Evolutionary conservation across 2,888 invertebrate species (phyloP), one percentile per base, ranked within the genome.

Genomic region (Hipparchia sbordonii): DNA sequence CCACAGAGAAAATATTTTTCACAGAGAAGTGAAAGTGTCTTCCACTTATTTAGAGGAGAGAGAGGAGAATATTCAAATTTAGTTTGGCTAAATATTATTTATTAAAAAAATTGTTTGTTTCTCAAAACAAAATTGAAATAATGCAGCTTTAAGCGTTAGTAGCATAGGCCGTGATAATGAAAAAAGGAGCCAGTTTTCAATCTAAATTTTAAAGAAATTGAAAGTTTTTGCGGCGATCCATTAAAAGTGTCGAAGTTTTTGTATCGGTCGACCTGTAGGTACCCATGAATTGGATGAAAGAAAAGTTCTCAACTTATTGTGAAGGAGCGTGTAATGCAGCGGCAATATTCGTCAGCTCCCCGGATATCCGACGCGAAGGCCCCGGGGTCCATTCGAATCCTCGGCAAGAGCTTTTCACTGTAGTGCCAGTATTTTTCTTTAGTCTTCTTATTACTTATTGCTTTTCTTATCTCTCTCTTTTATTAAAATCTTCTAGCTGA

Each of bases 381-480:
- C 66, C 13, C 45, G 48, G 67, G 48, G 62, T 54, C 63, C 62
- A 70, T 51, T 63, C 39, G 63, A 51, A 33, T 62, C 33, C 54
- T 46, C 33, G 54, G 51, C 68, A 59, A 72, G 68, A 59, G 72
- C 72, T 63, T 63, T 68, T 68, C 62, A 72, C 63, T 72, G 63
- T 72, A 72, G 72, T 72, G 67, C 68, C 57, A 56, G 62, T 72
- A 72, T 72, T 60, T 68, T 68, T 59, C 10, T 65, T 52, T 65
- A 65, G 33, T 51, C 59, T 57, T 48, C 61, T 56, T 46, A 51
- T 39, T 68, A 51, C 61, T 69, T 68, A 68, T 68, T 51, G 33
- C 52, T 52, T 61, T 69, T 39, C 51, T 7, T 13, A n/a, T 57
- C 57, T 10, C 12, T 48, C 7, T 48, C 48, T 39, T 39, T 39